Conservation (phyloP, 2,797 vertebrate genomes). For the Smutsia gigantea region DNA sequence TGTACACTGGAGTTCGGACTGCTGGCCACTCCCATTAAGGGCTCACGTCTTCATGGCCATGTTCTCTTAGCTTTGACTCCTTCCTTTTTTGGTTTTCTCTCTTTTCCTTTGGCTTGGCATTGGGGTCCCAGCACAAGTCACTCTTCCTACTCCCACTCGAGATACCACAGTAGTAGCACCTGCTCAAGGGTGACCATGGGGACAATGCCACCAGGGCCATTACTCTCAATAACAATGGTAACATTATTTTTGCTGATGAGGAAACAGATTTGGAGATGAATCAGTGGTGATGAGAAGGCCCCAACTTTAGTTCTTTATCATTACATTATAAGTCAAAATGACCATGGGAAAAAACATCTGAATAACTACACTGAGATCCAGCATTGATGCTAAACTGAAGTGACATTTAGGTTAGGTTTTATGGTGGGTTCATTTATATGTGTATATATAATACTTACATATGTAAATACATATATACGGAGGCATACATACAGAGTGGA, state of each 20-base stretch:
- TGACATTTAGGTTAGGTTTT: neutral
- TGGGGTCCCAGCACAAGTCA: neutral
- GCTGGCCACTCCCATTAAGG: neutral
- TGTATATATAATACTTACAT: neutral
- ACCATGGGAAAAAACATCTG: neutral
- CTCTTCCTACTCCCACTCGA: neutral
- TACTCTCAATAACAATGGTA: neutral
- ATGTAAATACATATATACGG: neutral
- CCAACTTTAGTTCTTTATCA: neutral
- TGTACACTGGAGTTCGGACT: neutral
- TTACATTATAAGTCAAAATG: neutral
- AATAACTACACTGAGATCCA: neutral
- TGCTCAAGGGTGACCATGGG: neutral
- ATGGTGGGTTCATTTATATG: neutral
- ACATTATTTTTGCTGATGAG: neutral
- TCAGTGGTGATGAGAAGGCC: neutral
- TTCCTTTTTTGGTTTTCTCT: neutral
- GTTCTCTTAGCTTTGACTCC: neutral
- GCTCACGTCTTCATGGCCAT: neutral
- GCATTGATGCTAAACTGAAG: neutral
- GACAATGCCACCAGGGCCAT: neutral
- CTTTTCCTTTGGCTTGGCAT: neutral
- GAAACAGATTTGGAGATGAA: slow-evolving; percentile 17
- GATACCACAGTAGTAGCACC: neutral
- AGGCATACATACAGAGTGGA: no score